Conservation (phyloP, 35 echinoderm and acorn worm genomes). For the Antedon bifida region DNA sequence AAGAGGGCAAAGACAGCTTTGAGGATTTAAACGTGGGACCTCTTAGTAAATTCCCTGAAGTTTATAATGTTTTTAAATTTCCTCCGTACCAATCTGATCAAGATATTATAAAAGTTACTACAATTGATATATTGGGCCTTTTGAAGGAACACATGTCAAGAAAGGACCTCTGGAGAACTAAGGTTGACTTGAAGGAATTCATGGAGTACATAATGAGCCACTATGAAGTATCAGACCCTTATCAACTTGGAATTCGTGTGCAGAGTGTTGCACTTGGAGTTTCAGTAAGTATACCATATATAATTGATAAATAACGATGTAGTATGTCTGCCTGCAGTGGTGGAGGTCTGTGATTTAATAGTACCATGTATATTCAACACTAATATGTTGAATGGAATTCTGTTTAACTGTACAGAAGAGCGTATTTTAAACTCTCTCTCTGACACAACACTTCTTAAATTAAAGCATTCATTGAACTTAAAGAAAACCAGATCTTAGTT, state of each 20-base stretch:
- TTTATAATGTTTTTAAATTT: slow-evolving; percentile 33
- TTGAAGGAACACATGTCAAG: neutral
- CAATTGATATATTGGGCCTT: slow-evolving; percentile 20
- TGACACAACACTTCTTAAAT: no score
- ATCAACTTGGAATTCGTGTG: slow-evolving; percentile 29
- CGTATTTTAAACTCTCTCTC: no score
- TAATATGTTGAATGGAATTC: no score
- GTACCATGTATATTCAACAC: no score
- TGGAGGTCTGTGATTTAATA: no score
- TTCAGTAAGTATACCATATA: slow-evolving; percentile 20
- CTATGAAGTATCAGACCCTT: slow-evolving; percentile 17
- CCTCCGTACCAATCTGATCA: slow-evolving; percentile 11
- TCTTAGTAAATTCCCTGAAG: slow-evolving; percentile 10
- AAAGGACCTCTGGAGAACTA: slow-evolving; percentile 11
- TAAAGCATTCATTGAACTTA: no score
- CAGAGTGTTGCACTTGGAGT: slow-evolving; percentile 38
- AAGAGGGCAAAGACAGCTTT: slow-evolving; percentile 7
- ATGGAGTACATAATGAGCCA: slow-evolving; percentile 23
- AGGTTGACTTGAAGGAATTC: slow-evolving; percentile 27
- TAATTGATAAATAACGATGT: no score
- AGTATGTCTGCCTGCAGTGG: no score
- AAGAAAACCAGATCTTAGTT: no score
- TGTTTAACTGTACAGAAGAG: no score
- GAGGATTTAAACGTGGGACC: slow-evolving; percentile 21
- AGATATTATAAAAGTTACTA: slow-evolving; percentile 30